Evolutionary conservation across 2,113 vertebrate species (phyloP), one percentile per base, ranked within the genome.

Genomic region (Chionis minor): DNA sequence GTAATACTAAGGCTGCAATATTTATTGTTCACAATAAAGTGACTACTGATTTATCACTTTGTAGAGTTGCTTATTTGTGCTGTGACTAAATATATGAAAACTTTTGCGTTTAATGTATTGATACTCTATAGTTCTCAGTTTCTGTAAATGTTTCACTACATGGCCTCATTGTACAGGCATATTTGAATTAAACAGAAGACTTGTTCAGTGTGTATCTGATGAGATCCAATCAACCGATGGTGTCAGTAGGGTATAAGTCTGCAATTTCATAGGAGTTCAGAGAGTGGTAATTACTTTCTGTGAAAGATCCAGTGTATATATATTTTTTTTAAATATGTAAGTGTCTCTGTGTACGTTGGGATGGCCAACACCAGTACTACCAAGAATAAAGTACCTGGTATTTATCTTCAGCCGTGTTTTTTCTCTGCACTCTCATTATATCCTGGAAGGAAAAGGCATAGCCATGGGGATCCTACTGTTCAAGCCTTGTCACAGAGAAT

Each of bases 11-110:
- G 77, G 26, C 19, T 24, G 44, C 40, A 85, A 9, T 78, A 89
- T 81, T 59, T 91, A 28, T 63, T 88, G 93, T 85, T 94, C 54
- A 80, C 65, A 96, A 94, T 94, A 93, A 96, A 97, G 51, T 85
- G 23, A 91, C 80, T 79, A 40, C 55, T 94, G 69, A 92, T 92
- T 89, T 74, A 94, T 19, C 40, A 81, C 15, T 69, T 75, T 58
- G 30, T 73, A 33, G 73, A 80, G 45, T 26, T 89, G 52, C 47
- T 88, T 83, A 11, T 82, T 90, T 86, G 30, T 74, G 42, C 45
- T 86, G 28, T 52, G 23, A 75, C 59, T 78, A 78, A 86, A 32
- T 14, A 18, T 9, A 49, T 51, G 3, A 52, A 66, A 79, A 88
- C 56, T 61, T 32, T 4, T 8, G 14, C 7, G 11, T 73, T 72